These are phyloP conservation scores for Varanus salvator DNA, from an alignment of 2,113 vertebrate species.

Conservation along the genomic window DNA sequence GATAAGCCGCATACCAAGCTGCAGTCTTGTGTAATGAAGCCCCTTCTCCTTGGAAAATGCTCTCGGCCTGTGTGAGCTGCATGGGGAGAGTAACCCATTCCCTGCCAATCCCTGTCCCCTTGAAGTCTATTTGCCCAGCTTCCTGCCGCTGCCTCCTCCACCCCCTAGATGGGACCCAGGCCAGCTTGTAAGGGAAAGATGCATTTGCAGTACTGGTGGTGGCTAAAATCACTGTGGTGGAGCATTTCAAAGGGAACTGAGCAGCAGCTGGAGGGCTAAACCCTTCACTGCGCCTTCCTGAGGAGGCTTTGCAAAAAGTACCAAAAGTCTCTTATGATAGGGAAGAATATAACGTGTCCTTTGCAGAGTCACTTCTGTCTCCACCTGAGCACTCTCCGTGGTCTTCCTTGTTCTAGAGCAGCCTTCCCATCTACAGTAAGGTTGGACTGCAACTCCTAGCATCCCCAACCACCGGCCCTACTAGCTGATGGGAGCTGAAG, in stretches of 20 bases:
- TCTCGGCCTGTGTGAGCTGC: neutral
- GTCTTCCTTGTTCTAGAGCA: neutral
- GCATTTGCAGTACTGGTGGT: neutral
- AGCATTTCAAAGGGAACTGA: neutral
- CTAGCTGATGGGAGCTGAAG: no score
- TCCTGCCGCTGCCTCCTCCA: no score
- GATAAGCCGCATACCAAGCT: neutral
- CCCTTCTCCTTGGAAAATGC: neutral
- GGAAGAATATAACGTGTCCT: neutral
- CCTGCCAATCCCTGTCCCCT: neutral
- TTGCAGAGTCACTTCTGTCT: neutral
- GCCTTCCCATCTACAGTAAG: no score
- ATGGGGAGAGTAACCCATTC: no score
- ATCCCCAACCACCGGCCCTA: no score
- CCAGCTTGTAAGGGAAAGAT: neutral
- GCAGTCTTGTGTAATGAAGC: neutral
- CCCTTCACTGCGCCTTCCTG: neutral
- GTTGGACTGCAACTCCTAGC: no score
- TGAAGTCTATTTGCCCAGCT: neutral
- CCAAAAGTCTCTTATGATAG: no score
- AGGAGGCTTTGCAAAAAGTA: neutral
- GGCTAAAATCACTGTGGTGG: neutral
- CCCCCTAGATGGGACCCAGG: neutral
- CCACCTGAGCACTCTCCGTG: neutral
- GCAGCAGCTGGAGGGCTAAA: neutral